Evolutionary conservation across 2,888 invertebrate genomes (phyloP).

Genomic region (Campopleginae sp.): DNA sequence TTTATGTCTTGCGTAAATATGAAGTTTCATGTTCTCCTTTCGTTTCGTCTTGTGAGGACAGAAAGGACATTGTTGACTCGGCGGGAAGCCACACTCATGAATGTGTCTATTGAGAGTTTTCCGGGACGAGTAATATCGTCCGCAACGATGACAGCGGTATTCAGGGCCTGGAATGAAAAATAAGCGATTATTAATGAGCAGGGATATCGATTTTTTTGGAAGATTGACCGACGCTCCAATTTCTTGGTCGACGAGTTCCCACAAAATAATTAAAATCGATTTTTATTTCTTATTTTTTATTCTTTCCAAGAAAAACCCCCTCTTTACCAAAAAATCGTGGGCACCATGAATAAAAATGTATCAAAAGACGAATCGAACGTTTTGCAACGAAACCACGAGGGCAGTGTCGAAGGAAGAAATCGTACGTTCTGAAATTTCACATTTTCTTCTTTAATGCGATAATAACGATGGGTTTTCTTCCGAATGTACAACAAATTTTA

Average conservation of each 20-base stretch:
- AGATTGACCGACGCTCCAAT: not conserved
- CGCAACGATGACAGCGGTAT: constrained; percentile 77
- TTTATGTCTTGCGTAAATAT: constrained; percentile 75
- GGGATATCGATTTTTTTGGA: constrained; percentile 9
- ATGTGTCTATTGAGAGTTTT: constrained; percentile 85
- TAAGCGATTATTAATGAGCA: constrained; percentile 12
- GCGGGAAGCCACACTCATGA: constrained; percentile 85
- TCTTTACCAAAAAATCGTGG: not conserved
- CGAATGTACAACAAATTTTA: constrained; percentile 61
- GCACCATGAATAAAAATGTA: not conserved
- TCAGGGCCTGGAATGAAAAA: constrained; percentile 59
- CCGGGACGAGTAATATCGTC: constrained; percentile 85
- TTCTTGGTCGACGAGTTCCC: not conserved
- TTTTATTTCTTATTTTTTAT: not conserved
- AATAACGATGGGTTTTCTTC: constrained; percentile 56
- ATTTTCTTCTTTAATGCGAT: constrained; percentile 41
- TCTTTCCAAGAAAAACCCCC: not conserved
- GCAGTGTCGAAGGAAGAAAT: not conserved
- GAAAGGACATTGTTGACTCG: constrained; percentile 84
- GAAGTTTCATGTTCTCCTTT: constrained; percentile 76
- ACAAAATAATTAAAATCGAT: no score
- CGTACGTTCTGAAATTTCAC: constrained; percentile 20
- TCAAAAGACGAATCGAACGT: not conserved
- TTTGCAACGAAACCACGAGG: constrained; percentile 1
- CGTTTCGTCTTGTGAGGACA: constrained; percentile 83